Evolutionary conservation across 2,113 vertebrate species (phyloP), one percentile per base, ranked within the genome.

Genomic region (Pseudorectes ferrugineus): DNA sequence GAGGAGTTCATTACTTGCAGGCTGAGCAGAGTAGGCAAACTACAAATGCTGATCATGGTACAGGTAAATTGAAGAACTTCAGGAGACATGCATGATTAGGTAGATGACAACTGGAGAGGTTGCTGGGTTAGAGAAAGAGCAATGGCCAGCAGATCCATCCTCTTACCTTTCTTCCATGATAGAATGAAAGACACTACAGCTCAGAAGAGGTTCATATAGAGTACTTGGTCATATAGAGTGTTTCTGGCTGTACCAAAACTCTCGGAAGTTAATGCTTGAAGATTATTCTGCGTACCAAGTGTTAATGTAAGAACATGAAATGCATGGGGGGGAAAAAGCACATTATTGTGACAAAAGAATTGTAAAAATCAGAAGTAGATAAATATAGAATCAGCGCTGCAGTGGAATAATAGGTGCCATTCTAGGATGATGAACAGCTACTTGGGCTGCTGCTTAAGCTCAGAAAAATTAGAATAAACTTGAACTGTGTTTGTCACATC

Each of bases 261-360:
- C 52, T 59, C 48, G 62, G 31, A 75, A 65, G 36, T 65, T 55
- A 85, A 51, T 71, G 26, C 20, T 29, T 75, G 35, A 63, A 89
- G 28, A 19, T 75, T 74, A 42, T 62, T 91, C 67, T 88, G 58
- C 43, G 85, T 45, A 72, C 16, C 54, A 35, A 45, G 14, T 1
- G 2, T 68, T 85, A 76, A 73, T 76, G 7, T 61, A 72, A 63
- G 52, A 91, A 85, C 10, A 15, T 57, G 23, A 85, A 93, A 76
- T 54, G 25, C 1, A 2, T 33, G 40, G 14, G 3, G 21, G 6
- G 3, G 4, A 2, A 0, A 10, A 31, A 23, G 4, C 3, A 3
- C 14, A 31, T 88, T 82, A 38, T 33, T 83, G 26, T 83, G 49
- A 62, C 46, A 83, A 93, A 92, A 66, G 9, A 58, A 46, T 15